A percentile compares a stretch with the other conserved stretches of the same genome.
phyloP scores from a whole-genome alignment of 92 coral and sea anemone genomes.

The Anthopleura xanthogrammica region DNA sequence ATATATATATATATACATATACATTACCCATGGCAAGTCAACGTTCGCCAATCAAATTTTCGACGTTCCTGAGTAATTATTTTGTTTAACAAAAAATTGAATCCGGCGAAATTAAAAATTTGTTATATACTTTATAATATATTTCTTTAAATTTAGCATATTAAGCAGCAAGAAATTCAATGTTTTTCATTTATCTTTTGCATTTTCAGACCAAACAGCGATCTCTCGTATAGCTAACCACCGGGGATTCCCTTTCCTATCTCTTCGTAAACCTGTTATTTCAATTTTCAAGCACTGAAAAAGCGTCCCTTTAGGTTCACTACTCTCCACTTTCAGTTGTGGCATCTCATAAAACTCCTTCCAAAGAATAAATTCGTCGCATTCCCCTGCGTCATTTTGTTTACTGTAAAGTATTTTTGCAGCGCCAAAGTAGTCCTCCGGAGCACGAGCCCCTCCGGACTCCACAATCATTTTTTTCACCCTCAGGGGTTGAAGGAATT shows the following conservation, averaged over 20 bases:
- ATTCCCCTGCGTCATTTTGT: constrained; percentile 28
- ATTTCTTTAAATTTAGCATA: too few species aligned
- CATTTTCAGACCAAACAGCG: constrained; percentile 55
- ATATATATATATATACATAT: too few species aligned
- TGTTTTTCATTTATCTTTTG: neutral
- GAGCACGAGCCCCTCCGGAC: constrained; percentile 60
- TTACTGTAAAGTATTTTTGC: constrained; percentile 39
- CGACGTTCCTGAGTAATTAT: too few species aligned
- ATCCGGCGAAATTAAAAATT: too few species aligned
- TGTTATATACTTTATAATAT: too few species aligned
- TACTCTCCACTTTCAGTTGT: constrained; percentile 33
- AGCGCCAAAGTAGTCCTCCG: constrained; percentile 64
- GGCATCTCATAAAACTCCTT: constrained; percentile 25
- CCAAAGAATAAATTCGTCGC: constrained; percentile 44
- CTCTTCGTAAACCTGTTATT: constrained; percentile 37
- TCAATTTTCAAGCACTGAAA: constrained; percentile 57
- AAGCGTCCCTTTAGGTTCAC: constrained; percentile 11
- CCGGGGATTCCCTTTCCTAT: constrained; percentile 37
- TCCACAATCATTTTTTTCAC: constrained; percentile 49
- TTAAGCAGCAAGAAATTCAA: neutral
- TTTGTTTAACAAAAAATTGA: too few species aligned
- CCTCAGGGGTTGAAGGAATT: constrained; percentile 38
- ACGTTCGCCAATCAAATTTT: too few species aligned
- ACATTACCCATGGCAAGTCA: too few species aligned
- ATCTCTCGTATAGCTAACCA: constrained; percentile 70